phyloP scores from a whole-genome alignment of 1,140 invertebrate species.

The Drosophila suzukii region DNA sequence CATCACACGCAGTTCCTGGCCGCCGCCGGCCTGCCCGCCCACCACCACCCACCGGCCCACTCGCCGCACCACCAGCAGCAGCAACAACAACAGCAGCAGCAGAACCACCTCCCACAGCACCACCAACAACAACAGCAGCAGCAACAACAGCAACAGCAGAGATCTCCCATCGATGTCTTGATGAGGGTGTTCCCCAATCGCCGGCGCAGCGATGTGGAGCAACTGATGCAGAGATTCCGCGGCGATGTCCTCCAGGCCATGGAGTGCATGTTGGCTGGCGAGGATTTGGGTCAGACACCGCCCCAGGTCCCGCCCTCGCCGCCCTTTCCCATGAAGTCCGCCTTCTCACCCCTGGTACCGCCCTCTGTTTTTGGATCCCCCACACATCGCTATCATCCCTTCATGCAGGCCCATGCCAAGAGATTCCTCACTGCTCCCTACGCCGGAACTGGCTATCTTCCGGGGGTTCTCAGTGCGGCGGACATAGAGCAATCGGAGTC shows the following conservation, averaged over 20 bases:
- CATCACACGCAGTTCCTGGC: conserved; percentile 85
- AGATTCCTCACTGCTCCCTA: conserved; percentile 92
- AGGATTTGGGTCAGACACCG: conserved; percentile 83
- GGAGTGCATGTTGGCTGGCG: conserved; percentile 92
- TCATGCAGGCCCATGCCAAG: conserved; percentile 86
- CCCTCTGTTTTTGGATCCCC: conserved; percentile 85
- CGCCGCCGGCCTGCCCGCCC: conserved; percentile 62
- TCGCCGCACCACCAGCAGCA: conserved; percentile 50
- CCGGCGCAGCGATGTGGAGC: conserved; percentile 92
- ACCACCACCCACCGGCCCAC: conserved; percentile 66
- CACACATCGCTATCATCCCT: conserved; percentile 83
- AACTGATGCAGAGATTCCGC: conserved; percentile 90
- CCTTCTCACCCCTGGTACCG: conserved; percentile 89
- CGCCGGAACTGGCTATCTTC: conserved; percentile 91
- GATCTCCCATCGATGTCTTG: conserved; percentile 91
- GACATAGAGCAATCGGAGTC: conserved; percentile 82
- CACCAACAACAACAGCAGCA: conserved; percentile 45
- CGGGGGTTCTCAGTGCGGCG: conserved; percentile 90
- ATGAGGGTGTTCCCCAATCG: conserved; percentile 93
- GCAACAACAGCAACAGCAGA: conserved; percentile 85
- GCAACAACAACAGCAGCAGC: conserved; percentile 74
- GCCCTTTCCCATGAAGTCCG: conserved; percentile 87
- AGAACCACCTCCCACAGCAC: conserved; percentile 71
- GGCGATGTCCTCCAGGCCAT: conserved; percentile 96
- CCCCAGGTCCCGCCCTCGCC: conserved; percentile 82